These are phyloP conservation scores for Sepiola atlantica DNA, from an alignment of 2,888 invertebrate genomes.

Conservation along the genomic window DNA sequence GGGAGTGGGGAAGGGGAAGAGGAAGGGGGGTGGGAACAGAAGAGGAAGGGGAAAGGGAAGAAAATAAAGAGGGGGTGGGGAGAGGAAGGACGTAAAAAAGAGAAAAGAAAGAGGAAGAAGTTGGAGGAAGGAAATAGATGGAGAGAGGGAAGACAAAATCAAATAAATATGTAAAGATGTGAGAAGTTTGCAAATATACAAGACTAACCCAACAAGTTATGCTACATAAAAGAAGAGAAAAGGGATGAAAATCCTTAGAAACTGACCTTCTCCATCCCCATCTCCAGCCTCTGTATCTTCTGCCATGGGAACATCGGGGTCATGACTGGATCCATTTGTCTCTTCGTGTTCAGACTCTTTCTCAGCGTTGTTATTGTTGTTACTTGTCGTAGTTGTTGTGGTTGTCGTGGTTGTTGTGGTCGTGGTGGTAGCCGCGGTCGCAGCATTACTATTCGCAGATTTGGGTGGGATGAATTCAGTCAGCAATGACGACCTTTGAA, in stretches of 20 bases:
- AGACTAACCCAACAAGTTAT: neutral
- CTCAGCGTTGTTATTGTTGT: neutral
- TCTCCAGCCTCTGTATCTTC: conserved; percentile 35
- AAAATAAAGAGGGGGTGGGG: no score
- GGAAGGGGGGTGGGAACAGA: neutral
- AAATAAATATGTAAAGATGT: no score
- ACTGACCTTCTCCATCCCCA: conserved; percentile 38
- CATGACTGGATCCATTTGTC: conserved; percentile 45
- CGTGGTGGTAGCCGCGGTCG: neutral
- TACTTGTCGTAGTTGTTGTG: neutral
- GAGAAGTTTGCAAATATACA: neutral
- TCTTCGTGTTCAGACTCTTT: conserved; percentile 49
- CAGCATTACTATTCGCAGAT: conserved; percentile 54
- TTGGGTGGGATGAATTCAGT: conserved; percentile 75
- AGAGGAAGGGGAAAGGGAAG: neutral
- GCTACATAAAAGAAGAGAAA: neutral
- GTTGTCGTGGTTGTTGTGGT: neutral
- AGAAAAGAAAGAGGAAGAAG: no score
- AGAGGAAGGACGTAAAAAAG: neutral
- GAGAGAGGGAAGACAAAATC: neutral
- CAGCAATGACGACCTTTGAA: conserved; percentile 80
- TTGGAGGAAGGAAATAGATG: neutral
- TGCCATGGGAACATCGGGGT: conserved; percentile 35
- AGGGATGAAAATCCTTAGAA: neutral
- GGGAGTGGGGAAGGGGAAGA: no score